Evolutionary conservation across 92 coral and sea anemone species (phyloP).

Genomic region (Zoanthus gigantus): DNA sequence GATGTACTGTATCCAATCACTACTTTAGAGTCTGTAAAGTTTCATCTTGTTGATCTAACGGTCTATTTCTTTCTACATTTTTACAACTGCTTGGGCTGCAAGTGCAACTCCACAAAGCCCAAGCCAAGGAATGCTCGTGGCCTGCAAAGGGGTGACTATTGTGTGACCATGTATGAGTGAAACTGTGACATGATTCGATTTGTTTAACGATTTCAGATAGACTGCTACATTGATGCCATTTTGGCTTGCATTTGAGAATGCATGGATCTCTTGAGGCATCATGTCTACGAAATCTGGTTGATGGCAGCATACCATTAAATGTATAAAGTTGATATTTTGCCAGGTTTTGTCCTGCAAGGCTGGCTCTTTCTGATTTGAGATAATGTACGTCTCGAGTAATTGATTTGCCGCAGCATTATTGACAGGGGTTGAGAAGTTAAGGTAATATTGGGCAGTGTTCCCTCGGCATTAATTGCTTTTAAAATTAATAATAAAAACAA

Average conservation of each 20-base stretch:
- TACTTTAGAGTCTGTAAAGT: no score
- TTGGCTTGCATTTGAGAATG: slow-evolving; percentile 51
- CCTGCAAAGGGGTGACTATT: slow-evolving; percentile 26
- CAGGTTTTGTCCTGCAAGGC: not conserved
- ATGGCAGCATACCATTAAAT: slow-evolving; percentile 36
- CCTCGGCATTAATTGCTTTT: not conserved
- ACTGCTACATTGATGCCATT: not conserved
- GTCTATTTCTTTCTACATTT: no score
- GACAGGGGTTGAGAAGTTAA: not conserved
- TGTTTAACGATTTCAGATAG: slow-evolving; percentile 38
- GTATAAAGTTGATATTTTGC: no score
- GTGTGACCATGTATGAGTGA: slow-evolving; percentile 29
- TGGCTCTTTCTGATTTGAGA: not conserved
- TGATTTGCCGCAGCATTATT: slow-evolving; percentile 22
- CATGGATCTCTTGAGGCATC: slow-evolving; percentile 39
- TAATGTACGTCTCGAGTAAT: not conserved
- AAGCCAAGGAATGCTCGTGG: slow-evolving; percentile 42
- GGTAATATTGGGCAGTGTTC: slow-evolving; percentile 21
- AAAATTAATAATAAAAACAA: no score
- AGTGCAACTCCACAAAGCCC: no score
- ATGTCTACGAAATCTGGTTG: slow-evolving; percentile 17
- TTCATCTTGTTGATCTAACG: no score
- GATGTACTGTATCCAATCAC: no score
- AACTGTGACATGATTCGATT: not conserved
- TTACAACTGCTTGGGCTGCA: no score